Conservation (phyloP, 1,140 invertebrate species). For the Dufourea novaeangliae region DNA sequence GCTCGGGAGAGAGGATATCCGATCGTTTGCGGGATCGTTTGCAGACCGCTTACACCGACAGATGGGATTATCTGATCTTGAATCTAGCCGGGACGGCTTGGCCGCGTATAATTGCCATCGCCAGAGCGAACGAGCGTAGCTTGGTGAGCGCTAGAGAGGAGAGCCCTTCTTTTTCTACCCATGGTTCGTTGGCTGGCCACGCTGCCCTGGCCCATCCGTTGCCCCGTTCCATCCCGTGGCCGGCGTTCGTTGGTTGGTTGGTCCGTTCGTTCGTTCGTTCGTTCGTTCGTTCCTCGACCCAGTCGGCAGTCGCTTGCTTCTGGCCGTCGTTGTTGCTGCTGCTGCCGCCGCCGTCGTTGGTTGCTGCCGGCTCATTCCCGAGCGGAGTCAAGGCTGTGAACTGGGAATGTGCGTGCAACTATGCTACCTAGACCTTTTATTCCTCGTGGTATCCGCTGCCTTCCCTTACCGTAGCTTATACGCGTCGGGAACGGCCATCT, state of each 20-base stretch:
- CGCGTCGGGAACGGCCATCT: constrained; percentile 56
- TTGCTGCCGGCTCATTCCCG: constrained; percentile 44
- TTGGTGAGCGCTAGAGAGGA: constrained; percentile 55
- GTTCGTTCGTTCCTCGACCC: constrained; percentile 39
- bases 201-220: constrained; percentile 17
- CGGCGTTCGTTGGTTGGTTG: constrained; percentile 1
- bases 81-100: constrained; percentile 78
- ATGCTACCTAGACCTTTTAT: constrained; percentile 78
- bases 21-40: constrained; percentile 75
- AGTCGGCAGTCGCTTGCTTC: not conserved
- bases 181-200: constrained; percentile 30
- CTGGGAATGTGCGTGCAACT: constrained; percentile 80
- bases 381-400: constrained; percentile 78
- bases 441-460: constrained; percentile 68
- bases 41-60: constrained; percentile 77
- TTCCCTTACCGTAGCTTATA: constrained; percentile 55
- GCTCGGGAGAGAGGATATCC: constrained; percentile 63
- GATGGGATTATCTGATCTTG: constrained; percentile 79
- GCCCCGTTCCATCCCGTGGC: constrained; percentile 9
- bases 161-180: constrained; percentile 37
- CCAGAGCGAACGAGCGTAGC: constrained; percentile 58
- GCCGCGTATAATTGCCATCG: constrained; percentile 78
- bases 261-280: constrained; percentile 14
- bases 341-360: not conserved
- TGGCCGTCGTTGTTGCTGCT: constrained; percentile 43